A percentile compares a stretch with the other conserved stretches of the same genome.
phyloP scores from a whole-genome alignment of 2,797 vertebrate genomes.

The Squalus acanthias region DNA sequence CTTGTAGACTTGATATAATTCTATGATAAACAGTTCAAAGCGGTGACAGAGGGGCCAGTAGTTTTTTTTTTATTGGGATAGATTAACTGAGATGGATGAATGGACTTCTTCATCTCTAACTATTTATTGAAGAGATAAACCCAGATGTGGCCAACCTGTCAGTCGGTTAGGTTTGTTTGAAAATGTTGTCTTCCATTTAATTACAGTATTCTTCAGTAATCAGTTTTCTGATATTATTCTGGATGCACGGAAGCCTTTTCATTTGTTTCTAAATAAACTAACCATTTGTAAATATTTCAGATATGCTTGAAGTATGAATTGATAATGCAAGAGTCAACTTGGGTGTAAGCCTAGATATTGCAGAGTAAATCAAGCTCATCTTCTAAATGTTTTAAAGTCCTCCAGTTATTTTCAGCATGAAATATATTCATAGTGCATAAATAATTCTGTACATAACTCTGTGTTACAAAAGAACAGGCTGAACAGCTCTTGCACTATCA shows the following conservation, averaged over 20 bases:
- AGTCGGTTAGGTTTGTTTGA: neutral
- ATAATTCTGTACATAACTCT: neutral
- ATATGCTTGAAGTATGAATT: neutral
- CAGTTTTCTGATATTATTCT: neutral
- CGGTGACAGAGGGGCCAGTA: neutral
- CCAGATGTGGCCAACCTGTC: neutral
- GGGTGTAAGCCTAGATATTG: neutral
- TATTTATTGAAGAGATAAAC: too few species aligned
- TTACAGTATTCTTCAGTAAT: neutral
- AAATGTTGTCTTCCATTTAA: neutral
- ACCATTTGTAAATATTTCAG: neutral
- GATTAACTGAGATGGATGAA: neutral
- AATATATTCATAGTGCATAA: neutral
- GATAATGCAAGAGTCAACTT: neutral
- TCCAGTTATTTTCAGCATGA: neutral
- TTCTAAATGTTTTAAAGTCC: neutral
- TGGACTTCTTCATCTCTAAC: neutral
- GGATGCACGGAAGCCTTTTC: too few species aligned
- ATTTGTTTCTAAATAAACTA: neutral
- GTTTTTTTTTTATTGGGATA: neutral
- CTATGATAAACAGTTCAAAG: neutral
- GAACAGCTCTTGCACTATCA: neutral
- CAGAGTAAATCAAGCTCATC: neutral
- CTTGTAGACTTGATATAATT: neutral
- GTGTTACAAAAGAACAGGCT: neutral